Evolutionary conservation across 35 echinoderm and acorn worm species (phyloP), one percentile per base, ranked within the genome.

Genomic region (Holothuria glaberrima): DNA sequence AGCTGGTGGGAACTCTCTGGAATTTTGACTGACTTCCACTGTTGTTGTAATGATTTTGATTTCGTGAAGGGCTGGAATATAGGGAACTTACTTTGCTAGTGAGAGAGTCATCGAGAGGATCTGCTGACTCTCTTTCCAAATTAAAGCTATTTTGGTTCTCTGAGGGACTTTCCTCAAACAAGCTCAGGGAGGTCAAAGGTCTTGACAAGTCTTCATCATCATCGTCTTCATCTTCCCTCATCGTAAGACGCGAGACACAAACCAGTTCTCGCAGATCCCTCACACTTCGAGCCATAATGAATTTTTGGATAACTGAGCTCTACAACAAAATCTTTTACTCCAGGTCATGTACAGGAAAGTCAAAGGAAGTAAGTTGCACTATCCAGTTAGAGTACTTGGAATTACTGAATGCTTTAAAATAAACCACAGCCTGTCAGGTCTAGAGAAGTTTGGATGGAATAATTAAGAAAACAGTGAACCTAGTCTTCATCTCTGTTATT

Each of bases 211-310:
- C 93, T 21, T 92, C 93, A 57, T 93, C 90, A 57, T 93, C 90
- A 38, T 98, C 95, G 19, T 94, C 95, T 82, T 98, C 96, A 72
- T 88, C 89, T 30, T 94, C 96, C 56, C 96, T 64, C 71, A 98
- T 95, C 28, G 93, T 93, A 34, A 98, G 88, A 28, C 96, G 87
- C 6, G 96, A 98, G 18, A 98, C 93, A 30, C 96, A 98, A 71
- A 98, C 91, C 30, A 98, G 80, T 35, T 98, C 96, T 17, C 96
- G 79, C 48, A 98, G 67, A 58, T 98, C 96, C 83, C 90, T 98
- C 0, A 94, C 84, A 80, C 93, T 95, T 67, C 93, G 72, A 0
- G 96, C 75, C 96, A 98, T 98, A 48, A 25, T 98, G 30, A 50
- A 83, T 71, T 30, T 25, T 9, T 28, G 14, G 10, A 63, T 22